Evolutionary conservation across 2,888 invertebrate genomes (phyloP), one percentile per base, ranked within the genome.

Genomic region (Microchrysa polita): DNA sequence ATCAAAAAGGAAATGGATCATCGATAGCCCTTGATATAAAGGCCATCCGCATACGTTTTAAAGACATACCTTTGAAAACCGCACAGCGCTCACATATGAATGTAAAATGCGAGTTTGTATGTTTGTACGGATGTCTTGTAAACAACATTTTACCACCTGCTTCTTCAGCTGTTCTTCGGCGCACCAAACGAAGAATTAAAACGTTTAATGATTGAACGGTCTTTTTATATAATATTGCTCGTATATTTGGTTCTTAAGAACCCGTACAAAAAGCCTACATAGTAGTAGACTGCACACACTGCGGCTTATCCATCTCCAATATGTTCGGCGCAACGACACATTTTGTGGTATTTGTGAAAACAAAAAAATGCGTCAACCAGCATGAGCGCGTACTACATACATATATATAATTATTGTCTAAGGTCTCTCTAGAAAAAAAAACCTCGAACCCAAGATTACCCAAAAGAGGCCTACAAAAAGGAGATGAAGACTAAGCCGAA

Each of bases 371-470:
- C 48, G 48, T 48, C 16, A 48, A 48, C 48, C 48, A 48, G 48
- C 48, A 48, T 48, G 48, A 12, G 48, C 48, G 16, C 27, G 27
- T 7, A 34, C 27, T 52, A 18, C 10, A 18, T n/a, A n/a, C n/a
- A n/a, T n/a, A n/a, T n/a, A n/a, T n/a, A n/a, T 55, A 55, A 20
- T 22, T 18, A 18, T 60, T 34, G 20, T 60, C n/a, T 27, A 60
- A 27, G 27, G 60, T 60, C 60, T 60, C 27, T 34, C 27, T 60
- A 10, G 34, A 27, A 60, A 14, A n/a, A n/a, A n/a, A n/a, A n/a
- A n/a, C n/a, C n/a, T n/a, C n/a, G n/a, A n/a, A 12, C 60, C 34
- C 27, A 34, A 7, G 27, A 34, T 34, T 34, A 34, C 27, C 27
- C 27, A 34, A 34, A 34, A 34, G 4, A 34, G 27, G 7, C 27